Conservation (phyloP, 2,888 invertebrate species). For the Yponomeuta malinellus region DNA sequence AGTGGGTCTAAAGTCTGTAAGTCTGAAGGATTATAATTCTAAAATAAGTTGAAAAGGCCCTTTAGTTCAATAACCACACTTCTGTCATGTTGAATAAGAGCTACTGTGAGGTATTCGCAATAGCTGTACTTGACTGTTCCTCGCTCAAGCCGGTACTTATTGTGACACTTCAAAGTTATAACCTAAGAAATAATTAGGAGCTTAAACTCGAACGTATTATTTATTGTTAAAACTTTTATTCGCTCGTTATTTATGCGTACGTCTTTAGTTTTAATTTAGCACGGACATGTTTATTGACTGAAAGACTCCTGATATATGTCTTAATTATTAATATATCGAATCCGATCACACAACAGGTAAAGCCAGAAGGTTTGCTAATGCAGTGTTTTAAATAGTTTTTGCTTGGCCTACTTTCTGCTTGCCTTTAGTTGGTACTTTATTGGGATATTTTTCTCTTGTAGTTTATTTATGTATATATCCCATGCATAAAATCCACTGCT, state of each 20-base stretch:
- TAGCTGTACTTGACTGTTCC: background rate
- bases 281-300: conserved; percentile 14
- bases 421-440: too few species aligned
- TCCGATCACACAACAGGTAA: background rate
- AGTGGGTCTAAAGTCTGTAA: too few species aligned
- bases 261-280: conserved; percentile 15
- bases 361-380: background rate
- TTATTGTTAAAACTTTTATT: conserved; percentile 14
- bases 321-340: conserved; percentile 44
- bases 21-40: too few species aligned
- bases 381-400: too few species aligned
- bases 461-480: too few species aligned
- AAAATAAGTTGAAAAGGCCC: too few species aligned
- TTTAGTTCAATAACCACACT: too few species aligned
- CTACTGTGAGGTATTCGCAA: too few species aligned
- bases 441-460: too few species aligned
- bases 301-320: conserved; percentile 54
- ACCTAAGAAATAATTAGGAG: conserved; percentile 12
- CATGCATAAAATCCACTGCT: too few species aligned
- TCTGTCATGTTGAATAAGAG: too few species aligned
- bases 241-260: conserved; percentile 11
- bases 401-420: too few species aligned
- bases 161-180: conserved; percentile 9
- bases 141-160: conserved; percentile 5
- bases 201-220: conserved; percentile 3